Evolutionary conservation across 2,888 invertebrate species (phyloP).

Genomic region (Merodon equestris): DNA sequence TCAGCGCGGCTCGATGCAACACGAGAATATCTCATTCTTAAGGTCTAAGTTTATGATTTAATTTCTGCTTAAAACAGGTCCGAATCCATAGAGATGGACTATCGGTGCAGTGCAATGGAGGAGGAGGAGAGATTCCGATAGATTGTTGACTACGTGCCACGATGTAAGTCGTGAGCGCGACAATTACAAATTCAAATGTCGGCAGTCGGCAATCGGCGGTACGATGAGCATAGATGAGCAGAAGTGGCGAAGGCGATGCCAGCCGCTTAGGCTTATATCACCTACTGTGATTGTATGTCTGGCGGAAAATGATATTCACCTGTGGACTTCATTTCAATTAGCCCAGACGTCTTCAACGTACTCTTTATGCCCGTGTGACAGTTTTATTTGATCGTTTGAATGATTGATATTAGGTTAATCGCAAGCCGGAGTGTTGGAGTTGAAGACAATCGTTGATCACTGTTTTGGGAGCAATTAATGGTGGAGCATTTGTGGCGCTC

Average conservation of each 20-base stretch:
- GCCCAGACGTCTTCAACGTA: constrained; percentile 40
- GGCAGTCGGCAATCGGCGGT: constrained; percentile 54
- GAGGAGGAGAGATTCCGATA: constrained; percentile 42
- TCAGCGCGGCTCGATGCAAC: constrained; percentile 12
- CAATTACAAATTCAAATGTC: constrained; percentile 67
- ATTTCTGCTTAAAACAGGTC: constrained; percentile 62
- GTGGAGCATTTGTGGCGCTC: neutral
- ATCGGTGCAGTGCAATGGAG: constrained; percentile 12
- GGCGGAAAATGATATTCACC: constrained; percentile 47
- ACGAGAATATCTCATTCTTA: constrained; percentile 63
- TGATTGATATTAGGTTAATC: constrained; percentile 44
- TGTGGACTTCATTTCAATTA: constrained; percentile 52
- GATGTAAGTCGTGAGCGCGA: constrained; percentile 62
- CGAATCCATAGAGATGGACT: constrained; percentile 13
- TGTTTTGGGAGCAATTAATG: neutral
- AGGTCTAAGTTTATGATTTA: constrained; percentile 69
- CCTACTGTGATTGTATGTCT: constrained; percentile 13
- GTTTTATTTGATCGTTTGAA: constrained; percentile 30
- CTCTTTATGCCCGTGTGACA: constrained; percentile 23
- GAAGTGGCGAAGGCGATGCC: no score
- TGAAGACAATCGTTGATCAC: neutral
- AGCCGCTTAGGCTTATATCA: neutral
- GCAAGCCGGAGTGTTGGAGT: constrained; percentile 7
- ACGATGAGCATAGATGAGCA: constrained; percentile 19
- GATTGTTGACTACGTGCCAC: constrained; percentile 50